These are phyloP conservation scores for Caenorhabditis sp. DNA, from an alignment of 2,888 invertebrate species.

Conservation along the genomic window DNA sequence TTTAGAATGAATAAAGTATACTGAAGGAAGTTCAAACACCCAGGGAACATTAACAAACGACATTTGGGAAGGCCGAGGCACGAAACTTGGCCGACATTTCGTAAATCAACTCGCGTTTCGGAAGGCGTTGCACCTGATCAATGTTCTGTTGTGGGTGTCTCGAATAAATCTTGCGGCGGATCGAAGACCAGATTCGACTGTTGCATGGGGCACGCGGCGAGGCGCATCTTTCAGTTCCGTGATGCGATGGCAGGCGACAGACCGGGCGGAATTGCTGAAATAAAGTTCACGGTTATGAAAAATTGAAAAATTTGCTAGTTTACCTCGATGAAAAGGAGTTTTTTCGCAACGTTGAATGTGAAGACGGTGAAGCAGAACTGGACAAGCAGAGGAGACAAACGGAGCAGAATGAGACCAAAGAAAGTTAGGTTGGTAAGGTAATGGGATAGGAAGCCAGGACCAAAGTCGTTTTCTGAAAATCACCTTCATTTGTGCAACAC, in stretches of 20 bases:
- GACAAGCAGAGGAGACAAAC: background rate
- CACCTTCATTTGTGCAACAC: too few relatives aligned
- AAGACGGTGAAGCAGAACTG: background rate
- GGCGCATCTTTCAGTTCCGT: background rate
- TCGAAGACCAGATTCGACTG: conserved; percentile 36
- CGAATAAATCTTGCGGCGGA: conserved; percentile 21
- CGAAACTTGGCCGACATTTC: conserved; percentile 45
- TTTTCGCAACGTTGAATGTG: background rate
- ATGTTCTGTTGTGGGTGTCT: conserved; percentile 1
- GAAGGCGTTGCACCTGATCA: background rate
- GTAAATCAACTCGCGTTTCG: background rate
- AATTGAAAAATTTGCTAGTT: too few relatives aligned
- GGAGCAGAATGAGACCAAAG: background rate
- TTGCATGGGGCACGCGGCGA: background rate
- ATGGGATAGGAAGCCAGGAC: too few relatives aligned
- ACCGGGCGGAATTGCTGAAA: background rate
- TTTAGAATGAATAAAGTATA: too few relatives aligned
- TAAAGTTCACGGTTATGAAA: background rate
- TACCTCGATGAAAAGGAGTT: background rate
- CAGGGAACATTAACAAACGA: background rate
- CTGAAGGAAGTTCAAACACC: too few relatives aligned
- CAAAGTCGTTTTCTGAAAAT: too few relatives aligned
- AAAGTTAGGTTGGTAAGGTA: too few relatives aligned
- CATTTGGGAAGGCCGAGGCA: background rate
- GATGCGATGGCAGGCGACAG: too few relatives aligned